Evolutionary conservation across 2,888 invertebrate genomes (phyloP).

Genomic region (Troglohyphantes excavatus): DNA sequence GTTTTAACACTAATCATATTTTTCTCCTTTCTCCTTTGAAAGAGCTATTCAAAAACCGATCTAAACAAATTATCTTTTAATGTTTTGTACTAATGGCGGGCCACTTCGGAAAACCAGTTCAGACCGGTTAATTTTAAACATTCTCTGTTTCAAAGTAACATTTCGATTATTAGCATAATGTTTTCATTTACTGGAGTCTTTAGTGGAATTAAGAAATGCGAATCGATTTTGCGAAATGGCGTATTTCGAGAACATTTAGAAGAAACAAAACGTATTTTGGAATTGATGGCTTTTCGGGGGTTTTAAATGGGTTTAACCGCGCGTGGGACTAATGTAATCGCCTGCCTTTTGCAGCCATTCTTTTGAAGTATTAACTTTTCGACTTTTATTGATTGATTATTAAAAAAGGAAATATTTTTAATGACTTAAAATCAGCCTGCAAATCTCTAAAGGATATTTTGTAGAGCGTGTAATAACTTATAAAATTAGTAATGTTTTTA

Average conservation of each 20-base stretch:
- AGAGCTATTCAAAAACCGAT: constrained; percentile 38
- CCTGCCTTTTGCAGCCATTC: neutral
- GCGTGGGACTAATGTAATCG: neutral
- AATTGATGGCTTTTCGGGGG: neutral
- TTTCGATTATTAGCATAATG: constrained; percentile 65
- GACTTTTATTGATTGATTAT: neutral
- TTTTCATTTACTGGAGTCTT: constrained; percentile 46
- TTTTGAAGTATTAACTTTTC: neutral
- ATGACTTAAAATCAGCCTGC: too few species aligned
- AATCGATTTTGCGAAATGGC: constrained; percentile 24
- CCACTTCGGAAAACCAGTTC: constrained; percentile 19
- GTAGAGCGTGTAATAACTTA: too few species aligned
- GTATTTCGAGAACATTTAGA: constrained; percentile 18
- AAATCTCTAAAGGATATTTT: too few species aligned
- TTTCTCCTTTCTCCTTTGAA: neutral
- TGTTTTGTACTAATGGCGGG: constrained; percentile 43
- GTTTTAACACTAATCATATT: constrained; percentile 56
- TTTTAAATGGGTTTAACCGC: constrained; percentile 16
- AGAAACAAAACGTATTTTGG: constrained; percentile 28
- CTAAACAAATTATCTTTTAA: constrained; percentile 53
- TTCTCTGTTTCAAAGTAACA: constrained; percentile 22
- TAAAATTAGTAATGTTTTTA: too few species aligned
- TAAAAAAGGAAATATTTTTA: too few species aligned
- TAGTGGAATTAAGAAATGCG: constrained; percentile 40
- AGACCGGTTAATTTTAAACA: neutral